These are phyloP conservation scores for Subanguina moxae DNA, from an alignment of 1,140 invertebrate genomes.

Conservation along the genomic window DNA sequence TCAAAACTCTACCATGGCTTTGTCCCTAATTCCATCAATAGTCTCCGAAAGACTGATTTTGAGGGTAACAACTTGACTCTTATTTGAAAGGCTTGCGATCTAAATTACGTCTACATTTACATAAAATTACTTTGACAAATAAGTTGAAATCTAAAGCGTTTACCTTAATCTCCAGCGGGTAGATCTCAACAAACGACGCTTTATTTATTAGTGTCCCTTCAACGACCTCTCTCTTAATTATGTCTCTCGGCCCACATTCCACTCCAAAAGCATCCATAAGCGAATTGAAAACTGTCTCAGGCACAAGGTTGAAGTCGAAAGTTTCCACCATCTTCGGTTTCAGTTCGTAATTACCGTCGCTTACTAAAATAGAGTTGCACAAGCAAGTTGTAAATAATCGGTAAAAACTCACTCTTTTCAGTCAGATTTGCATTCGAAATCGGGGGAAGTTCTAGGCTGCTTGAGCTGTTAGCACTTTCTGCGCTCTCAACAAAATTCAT, in stretches of 20 bases:
- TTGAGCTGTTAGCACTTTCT: neutral
- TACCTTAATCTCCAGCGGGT: conserved; percentile 45
- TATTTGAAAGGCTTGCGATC: conserved; percentile 13
- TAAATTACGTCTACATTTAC: too few relatives aligned
- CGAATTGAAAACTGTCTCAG: conserved; percentile 32
- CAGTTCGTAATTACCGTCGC: conserved; percentile 19
- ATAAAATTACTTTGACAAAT: conserved; percentile 23
- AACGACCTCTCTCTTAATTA: conserved; percentile 40
- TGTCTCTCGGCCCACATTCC: conserved; percentile 40
- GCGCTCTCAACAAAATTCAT: conserved; percentile 14
- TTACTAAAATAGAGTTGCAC: conserved; percentile 6
- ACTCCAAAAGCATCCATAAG: conserved; percentile 37
- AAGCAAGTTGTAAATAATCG: neutral
- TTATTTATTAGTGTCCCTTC: conserved; percentile 35
- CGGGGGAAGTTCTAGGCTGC: conserved; percentile 17
- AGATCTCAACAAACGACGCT: conserved; percentile 40
- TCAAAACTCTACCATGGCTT: conserved; percentile 1
- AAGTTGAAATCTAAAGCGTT: neutral
- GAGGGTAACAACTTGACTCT: conserved; percentile 12
- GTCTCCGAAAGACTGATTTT: conserved; percentile 25
- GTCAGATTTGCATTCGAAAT: conserved; percentile 12
- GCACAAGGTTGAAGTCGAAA: conserved; percentile 39
- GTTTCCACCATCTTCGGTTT: conserved; percentile 39
- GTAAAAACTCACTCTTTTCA: conserved; percentile 15
- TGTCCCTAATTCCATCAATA: conserved; percentile 29